Evolutionary conservation across 2,797 vertebrate genomes (phyloP).

Genomic region (Pampus argenteus): DNA sequence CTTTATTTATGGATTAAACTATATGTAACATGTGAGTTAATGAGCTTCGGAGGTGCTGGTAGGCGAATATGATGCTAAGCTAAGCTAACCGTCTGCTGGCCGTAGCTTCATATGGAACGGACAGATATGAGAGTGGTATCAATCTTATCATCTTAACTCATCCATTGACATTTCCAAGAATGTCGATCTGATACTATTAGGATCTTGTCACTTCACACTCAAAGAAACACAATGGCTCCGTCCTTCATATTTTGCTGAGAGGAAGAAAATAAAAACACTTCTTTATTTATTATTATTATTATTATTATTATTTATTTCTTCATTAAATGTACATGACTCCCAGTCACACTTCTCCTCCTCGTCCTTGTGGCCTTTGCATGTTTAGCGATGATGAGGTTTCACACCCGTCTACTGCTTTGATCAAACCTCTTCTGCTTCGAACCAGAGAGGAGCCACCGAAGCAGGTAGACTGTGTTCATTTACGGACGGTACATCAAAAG

Average conservation of each 20-base stretch:
- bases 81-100: neutral
- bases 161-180: conserved; percentile 31
- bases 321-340: conserved; percentile 32
- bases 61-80: neutral
- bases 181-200: conserved; percentile 13
- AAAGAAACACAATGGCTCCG: conserved; percentile 18
- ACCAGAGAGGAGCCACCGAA: conserved; percentile 40
- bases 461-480: conserved; percentile 47
- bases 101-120: neutral
- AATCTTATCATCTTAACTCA: conserved; percentile 5
- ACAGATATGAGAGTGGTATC: neutral
- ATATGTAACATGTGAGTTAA: neutral
- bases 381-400: conserved; percentile 43
- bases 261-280: conserved; percentile 4
- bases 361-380: conserved; percentile 63
- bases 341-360: conserved; percentile 17
- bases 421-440: conserved; percentile 22
- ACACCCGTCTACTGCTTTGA: conserved; percentile 37
- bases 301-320: conserved; percentile 20
- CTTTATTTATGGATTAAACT: too few species aligned
- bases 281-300: conserved; percentile 5
- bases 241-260: conserved; percentile 6
- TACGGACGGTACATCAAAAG: conserved; percentile 33
- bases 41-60: neutral
- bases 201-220: conserved; percentile 27